These are phyloP conservation scores for Aphaenogaster ashmeadi DNA, from an alignment of 1,140 invertebrate species.

Conservation along the genomic window DNA sequence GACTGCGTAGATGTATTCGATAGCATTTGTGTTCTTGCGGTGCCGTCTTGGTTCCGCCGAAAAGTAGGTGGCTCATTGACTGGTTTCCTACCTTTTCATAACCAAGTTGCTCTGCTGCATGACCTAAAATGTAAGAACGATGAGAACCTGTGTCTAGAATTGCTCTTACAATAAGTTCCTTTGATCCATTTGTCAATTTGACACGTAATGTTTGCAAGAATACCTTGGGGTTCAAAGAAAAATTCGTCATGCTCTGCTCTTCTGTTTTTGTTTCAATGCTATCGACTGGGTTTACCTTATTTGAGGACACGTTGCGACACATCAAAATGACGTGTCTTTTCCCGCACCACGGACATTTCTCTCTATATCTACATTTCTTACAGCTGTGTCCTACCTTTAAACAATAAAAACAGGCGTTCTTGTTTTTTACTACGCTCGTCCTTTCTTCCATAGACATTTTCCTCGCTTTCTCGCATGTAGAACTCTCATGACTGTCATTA, in stretches of 20 bases:
- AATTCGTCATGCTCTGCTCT: conserved; percentile 29
- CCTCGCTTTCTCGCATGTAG: neutral
- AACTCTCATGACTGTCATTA: neutral
- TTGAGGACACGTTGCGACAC: neutral
- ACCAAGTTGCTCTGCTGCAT: conserved; percentile 4
- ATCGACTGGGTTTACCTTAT: neutral
- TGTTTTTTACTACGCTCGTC: neutral
- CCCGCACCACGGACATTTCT: neutral
- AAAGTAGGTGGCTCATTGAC: conserved; percentile 52
- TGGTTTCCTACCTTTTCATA: conserved; percentile 35
- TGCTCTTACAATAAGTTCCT: conserved; percentile 40
- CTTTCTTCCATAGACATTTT: neutral
- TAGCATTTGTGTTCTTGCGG: conserved; percentile 45
- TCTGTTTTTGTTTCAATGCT: neutral
- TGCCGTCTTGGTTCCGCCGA: conserved; percentile 46
- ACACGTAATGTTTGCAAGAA: conserved; percentile 64
- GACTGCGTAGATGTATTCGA: conserved; percentile 25
- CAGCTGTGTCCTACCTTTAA: neutral
- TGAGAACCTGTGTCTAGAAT: conserved; percentile 68
- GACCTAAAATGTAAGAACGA: conserved; percentile 51
- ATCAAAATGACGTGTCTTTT: neutral
- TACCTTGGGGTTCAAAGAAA: conserved; percentile 41
- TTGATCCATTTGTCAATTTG: neutral
- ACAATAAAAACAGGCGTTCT: neutral
- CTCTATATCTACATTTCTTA: neutral